Percentiles rank a stretch among this genome's conserved stretches.
These are phyloP conservation scores for Cetoscarus ocellatus DNA, from an alignment of 2,797 vertebrate genomes.

Conservation along the genomic window DNA sequence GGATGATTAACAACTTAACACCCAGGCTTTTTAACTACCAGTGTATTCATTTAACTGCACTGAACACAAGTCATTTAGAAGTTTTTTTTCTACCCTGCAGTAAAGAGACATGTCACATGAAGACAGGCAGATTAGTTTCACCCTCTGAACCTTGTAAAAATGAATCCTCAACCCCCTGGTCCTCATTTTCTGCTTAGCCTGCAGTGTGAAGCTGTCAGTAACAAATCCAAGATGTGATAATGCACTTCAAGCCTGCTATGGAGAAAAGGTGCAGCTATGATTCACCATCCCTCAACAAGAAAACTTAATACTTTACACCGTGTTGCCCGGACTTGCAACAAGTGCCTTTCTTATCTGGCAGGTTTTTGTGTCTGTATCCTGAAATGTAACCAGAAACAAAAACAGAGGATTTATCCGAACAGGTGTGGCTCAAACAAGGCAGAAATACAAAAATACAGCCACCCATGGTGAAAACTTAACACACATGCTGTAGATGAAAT, in stretches of 20 bases:
- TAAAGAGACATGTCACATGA: constrained; percentile 4
- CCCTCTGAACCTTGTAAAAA: constrained; percentile 15
- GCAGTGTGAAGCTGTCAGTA: constrained; percentile 38
- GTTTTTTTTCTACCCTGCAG: background rate
- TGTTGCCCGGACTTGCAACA: constrained; percentile 63
- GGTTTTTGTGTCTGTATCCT: background rate
- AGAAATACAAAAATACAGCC: constrained; percentile 31
- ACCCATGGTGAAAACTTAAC: background rate
- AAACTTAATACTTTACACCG: constrained; percentile 19
- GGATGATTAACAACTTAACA: too few species aligned
- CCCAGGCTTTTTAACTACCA: constrained; percentile 5
- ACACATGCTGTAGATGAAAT: constrained; percentile 65
- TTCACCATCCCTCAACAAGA: constrained; percentile 4
- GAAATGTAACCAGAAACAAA: constrained; percentile 14
- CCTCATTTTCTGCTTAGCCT: constrained; percentile 27
- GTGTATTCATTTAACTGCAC: background rate
- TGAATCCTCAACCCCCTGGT: constrained; percentile 16
- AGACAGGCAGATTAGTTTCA: constrained; percentile 3
- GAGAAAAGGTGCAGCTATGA: constrained; percentile 47
- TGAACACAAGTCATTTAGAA: background rate
- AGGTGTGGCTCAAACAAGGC: constrained; percentile 49
- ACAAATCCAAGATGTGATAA: constrained; percentile 36
- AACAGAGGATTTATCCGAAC: constrained; percentile 4
- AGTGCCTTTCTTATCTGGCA: constrained; percentile 32
- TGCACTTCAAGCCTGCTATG: constrained; percentile 33